A percentile compares a stretch with the other conserved stretches of the same genome.
These are phyloP conservation scores for Diplosoma virens DNA, from an alignment of 23 tunicate genomes.

Conservation along the genomic window DNA sequence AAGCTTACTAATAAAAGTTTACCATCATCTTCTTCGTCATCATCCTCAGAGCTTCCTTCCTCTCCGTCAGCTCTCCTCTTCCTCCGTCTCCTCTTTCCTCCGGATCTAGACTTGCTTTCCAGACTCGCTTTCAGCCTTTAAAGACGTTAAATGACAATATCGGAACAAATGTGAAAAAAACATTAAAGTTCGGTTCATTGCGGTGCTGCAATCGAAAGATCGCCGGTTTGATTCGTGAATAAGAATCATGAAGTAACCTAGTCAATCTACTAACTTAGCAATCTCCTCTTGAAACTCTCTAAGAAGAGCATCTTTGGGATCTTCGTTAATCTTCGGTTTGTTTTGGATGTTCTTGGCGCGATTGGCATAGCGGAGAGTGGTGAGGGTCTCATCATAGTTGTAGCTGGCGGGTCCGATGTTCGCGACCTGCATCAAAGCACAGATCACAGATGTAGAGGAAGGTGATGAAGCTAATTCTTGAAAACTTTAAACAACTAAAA, in stretches of 20 bases:
- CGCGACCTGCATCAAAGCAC: constrained; percentile 69
- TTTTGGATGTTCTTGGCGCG: constrained; percentile 95
- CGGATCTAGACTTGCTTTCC: constrained; percentile 27
- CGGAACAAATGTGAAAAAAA: too few relatives aligned
- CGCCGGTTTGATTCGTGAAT: too few relatives aligned
- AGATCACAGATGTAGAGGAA: too few relatives aligned
- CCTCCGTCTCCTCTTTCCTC: constrained; percentile 33
- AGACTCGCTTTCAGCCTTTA: constrained; percentile 67
- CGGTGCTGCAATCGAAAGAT: too few relatives aligned
- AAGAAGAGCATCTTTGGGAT: constrained; percentile 97
- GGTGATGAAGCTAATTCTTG: neutral
- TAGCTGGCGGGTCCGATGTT: constrained; percentile 98
- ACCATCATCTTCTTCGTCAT: constrained; percentile 56
- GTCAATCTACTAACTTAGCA: constrained; percentile 69
- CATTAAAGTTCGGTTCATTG: too few relatives aligned
- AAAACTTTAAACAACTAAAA: too few relatives aligned
- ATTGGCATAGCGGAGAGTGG: constrained; percentile 94
- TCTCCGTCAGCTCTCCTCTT: constrained; percentile 34
- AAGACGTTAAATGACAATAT: too few relatives aligned
- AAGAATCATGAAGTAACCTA: too few relatives aligned
- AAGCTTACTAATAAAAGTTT: too few relatives aligned
- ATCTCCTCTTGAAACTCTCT: constrained; percentile 98
- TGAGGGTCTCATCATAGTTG: constrained; percentile 91
- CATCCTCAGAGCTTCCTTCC: constrained; percentile 41
- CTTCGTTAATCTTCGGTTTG: constrained; percentile 97